Percentiles rank a stretch among this genome's conserved stretches.
phyloP scores from a whole-genome alignment of 1,140 invertebrate genomes.

The Mercenaria mercenaria region DNA sequence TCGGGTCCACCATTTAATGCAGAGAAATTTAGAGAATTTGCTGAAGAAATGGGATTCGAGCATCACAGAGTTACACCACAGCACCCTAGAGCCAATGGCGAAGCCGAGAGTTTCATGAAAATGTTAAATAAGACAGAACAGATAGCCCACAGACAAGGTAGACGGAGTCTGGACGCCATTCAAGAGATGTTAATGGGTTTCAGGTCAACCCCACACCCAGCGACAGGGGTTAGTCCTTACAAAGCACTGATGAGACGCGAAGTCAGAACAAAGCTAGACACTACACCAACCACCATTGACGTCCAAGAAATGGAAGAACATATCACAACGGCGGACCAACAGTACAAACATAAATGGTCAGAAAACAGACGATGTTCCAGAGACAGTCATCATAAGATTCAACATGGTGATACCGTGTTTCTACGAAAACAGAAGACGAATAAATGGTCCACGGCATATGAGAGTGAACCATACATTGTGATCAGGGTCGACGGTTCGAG shows the following conservation, averaged over 20 bases:
- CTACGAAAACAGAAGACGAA: too few relatives aligned
- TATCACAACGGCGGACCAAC: slow-evolving; percentile 9
- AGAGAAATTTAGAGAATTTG: slow-evolving; percentile 34
- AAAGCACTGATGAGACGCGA: slow-evolving; percentile 18
- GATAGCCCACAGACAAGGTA: slow-evolving; percentile 30
- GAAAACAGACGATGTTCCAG: not conserved
- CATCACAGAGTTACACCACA: slow-evolving; percentile 36
- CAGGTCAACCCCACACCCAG: slow-evolving; percentile 38
- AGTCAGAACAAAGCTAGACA: slow-evolving; percentile 16
- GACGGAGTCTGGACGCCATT: slow-evolving; percentile 55
- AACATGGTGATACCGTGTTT: slow-evolving; percentile 4
- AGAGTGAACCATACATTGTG: too few relatives aligned
- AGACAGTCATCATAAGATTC: too few relatives aligned
- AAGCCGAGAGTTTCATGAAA: slow-evolving; percentile 68
- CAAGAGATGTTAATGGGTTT: not conserved
- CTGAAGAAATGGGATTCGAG: slow-evolving; percentile 34
- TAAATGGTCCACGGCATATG: too few relatives aligned
- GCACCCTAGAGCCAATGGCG: slow-evolving; percentile 49
- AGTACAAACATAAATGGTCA: slow-evolving; percentile 22
- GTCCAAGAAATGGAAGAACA: not conserved
- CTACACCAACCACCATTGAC: not conserved
- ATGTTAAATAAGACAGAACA: slow-evolving; percentile 56
- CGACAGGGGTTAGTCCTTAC: slow-evolving; percentile 25
- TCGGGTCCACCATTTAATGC: slow-evolving; percentile 67
- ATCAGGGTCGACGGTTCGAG: too few relatives aligned